phyloP scores from a whole-genome alignment of 2,113 vertebrate genomes.

The Lichenostomus cassidix region DNA sequence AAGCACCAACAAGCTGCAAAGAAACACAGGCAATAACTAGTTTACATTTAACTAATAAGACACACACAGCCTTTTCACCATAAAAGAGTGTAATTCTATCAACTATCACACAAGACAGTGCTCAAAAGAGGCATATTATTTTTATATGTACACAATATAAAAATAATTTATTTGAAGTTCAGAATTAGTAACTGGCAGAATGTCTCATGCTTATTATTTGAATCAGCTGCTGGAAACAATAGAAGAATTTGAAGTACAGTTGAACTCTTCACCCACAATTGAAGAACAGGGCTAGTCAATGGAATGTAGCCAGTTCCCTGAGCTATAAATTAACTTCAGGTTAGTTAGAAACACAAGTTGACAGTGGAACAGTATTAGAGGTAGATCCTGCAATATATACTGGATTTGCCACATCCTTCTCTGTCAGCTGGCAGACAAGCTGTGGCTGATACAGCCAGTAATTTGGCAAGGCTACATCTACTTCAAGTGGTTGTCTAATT shows the following conservation, averaged over 20 bases:
- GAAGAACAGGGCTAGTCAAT: not conserved
- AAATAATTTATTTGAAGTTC: not conserved
- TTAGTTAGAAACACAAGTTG: not conserved
- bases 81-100: not conserved
- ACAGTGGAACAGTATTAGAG: not conserved
- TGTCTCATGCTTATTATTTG: constrained; percentile 13
- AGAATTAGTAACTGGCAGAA: constrained; percentile 16
- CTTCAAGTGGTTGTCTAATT: not conserved
- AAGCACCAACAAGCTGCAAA: not conserved
- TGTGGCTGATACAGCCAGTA: not conserved
- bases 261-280: constrained; percentile 38
- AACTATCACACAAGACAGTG: not conserved
- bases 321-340: not conserved
- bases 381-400: not conserved
- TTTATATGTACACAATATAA: not conserved
- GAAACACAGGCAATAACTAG: not conserved
- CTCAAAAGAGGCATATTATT: not conserved
- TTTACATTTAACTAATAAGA: not conserved
- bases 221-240: constrained; percentile 52
- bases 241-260: constrained; percentile 13
- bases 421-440: not conserved
- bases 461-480: not conserved
- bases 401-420: not conserved
- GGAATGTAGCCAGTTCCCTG: not conserved
- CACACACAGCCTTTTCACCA: not conserved